Evolutionary conservation across 2,113 vertebrate species (phyloP), one percentile per base, ranked within the genome.

Genomic region (Tragulus kanchil): DNA sequence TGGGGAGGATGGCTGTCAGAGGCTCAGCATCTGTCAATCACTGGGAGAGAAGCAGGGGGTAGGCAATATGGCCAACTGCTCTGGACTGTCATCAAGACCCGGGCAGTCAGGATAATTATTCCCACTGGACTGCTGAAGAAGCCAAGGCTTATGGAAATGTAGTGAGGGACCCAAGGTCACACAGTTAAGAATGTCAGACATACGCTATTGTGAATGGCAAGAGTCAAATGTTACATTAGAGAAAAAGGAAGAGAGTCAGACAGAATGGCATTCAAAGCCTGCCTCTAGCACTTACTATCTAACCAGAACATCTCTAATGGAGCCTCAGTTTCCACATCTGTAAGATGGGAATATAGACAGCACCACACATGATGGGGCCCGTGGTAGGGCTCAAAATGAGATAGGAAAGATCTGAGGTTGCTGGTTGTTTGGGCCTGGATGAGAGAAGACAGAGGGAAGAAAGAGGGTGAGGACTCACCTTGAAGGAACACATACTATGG

Each of bases 101-200:
- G 5, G 7, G 62, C 48, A 56, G 36, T 26, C 3, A 2, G 42
- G n/a, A 64, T 88, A 64, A 85, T 79, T 93, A 95, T 64, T 89
- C 58, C 75, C 69, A 62, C 3, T 45, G 48, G 69, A 78, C 36
- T 71, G 36, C 36, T 73, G 75, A 89, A 95, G 90, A 96, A 95
- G 59, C 8, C 0, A 3, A 91, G 45, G 15, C 62, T 75, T 78
- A 58, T 31, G 83, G 75, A 87, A 56, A 65, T 77, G 5, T 36
- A 89, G 56, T 19, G 23, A 96, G 45, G 26, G 5, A 3, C 59
- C 58, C 2, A 23, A 95, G 50, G 77, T 75, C 36, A 62, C 73
- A 79, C 2, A n/a, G 54, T 28, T 87, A 48, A 78, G 84, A 90
- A n/a, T 45, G n/a, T 54, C 84, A 84, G 73, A 73, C 36, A 45